Percentiles rank a stretch among this genome's conserved stretches.
phyloP scores from a whole-genome alignment of 2,888 invertebrate species.

The Oscheius sp. region DNA sequence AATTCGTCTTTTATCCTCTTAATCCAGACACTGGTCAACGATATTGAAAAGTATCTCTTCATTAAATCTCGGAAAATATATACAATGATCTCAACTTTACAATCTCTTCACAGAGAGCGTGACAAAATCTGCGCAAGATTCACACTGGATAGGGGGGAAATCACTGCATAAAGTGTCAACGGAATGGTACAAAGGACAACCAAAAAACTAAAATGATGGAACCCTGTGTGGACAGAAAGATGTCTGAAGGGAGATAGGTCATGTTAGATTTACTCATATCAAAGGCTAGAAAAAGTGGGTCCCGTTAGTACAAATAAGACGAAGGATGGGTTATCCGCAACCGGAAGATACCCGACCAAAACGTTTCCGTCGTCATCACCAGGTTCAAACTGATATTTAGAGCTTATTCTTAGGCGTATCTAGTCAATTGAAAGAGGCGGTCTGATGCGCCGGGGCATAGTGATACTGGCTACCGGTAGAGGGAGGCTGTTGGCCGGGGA shows the following conservation, averaged over 20 bases:
- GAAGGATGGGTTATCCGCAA: slow-evolving; percentile 28
- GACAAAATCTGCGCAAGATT: slow-evolving; percentile 1
- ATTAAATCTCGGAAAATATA: too few relatives aligned
- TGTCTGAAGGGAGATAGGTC: neutral
- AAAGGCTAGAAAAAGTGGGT: slow-evolving; percentile 11
- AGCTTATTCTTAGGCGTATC: neutral
- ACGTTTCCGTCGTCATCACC: slow-evolving; percentile 18
- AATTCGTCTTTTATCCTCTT: too few relatives aligned
- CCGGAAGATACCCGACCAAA: slow-evolving; percentile 1
- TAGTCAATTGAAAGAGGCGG: slow-evolving; percentile 15
- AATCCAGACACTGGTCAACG: too few relatives aligned
- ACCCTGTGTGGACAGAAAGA: slow-evolving; percentile 16
- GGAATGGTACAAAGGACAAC: slow-evolving; percentile 30
- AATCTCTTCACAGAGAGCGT: too few relatives aligned
- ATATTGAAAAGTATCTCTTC: too few relatives aligned
- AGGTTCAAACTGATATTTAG: slow-evolving; percentile 15
- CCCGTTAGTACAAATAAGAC: slow-evolving; percentile 21
- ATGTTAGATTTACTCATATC: slow-evolving; percentile 14
- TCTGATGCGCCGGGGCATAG: neutral
- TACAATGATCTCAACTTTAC: too few relatives aligned
- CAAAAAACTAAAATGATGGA: slow-evolving; percentile 20
- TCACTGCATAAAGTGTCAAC: neutral
- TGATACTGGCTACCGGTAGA: slow-evolving; percentile 7
- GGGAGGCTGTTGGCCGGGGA: slow-evolving; percentile 10
- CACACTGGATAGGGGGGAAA: neutral